phyloP scores from a whole-genome alignment of 1,140 invertebrate genomes.

The Lycorma delicatula region DNA sequence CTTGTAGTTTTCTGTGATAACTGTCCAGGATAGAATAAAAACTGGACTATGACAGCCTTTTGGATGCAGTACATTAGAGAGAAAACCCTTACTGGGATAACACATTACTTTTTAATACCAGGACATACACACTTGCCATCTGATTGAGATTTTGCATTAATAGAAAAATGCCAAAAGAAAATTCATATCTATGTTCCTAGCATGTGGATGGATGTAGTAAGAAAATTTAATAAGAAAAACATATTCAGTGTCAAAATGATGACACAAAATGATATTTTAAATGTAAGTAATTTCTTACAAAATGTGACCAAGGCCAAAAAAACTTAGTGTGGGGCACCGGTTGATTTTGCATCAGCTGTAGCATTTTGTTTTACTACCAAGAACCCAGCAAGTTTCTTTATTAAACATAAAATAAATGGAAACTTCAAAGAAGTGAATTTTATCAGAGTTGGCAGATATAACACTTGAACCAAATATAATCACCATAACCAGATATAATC shows the following conservation, averaged over 20 bases:
- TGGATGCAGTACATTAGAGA: background rate
- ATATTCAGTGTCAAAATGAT: conserved; percentile 8
- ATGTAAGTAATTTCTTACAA: no score
- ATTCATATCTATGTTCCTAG: conserved; percentile 2
- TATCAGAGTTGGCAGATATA: no score
- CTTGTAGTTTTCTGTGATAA: conserved; percentile 11
- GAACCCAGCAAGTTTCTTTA: no score
- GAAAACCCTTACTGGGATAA: background rate
- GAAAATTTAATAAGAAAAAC: conserved; percentile 2
- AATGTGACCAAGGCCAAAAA: no score
- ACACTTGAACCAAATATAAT: no score
- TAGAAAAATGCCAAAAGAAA: conserved; percentile 15
- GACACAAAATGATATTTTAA: conserved; percentile 5
- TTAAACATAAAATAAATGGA: no score
- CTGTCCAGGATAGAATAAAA: conserved; percentile 11
- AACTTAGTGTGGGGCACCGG: no score
- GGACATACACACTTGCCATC: conserved; percentile 10
- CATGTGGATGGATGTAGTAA: conserved; percentile 2
- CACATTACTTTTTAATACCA: conserved; percentile 7
- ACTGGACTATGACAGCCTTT: background rate
- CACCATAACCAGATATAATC: no score
- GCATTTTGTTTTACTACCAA: no score
- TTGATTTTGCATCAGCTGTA: no score
- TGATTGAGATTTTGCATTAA: conserved; percentile 8
- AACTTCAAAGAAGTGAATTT: no score